These are phyloP conservation scores for Ceriagrion tenellum DNA, from an alignment of 2,888 invertebrate genomes.

Conservation along the genomic window DNA sequence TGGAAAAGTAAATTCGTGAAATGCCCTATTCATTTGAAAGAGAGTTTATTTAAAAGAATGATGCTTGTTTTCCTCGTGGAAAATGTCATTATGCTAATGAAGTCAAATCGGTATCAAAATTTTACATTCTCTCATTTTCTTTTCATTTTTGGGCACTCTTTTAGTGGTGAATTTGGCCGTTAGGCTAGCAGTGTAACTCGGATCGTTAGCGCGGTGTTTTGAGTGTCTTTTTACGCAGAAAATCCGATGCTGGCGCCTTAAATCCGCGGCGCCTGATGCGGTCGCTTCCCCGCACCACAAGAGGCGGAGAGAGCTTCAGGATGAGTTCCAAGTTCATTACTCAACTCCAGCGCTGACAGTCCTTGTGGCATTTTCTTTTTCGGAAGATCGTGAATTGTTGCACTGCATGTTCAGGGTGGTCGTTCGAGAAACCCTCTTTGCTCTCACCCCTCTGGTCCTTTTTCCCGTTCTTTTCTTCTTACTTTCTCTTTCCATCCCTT, in stretches of 20 bases:
- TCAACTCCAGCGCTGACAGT: neutral
- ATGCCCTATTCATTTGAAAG: neutral
- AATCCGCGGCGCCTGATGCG: neutral
- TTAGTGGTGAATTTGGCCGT: neutral
- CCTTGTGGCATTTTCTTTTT: neutral
- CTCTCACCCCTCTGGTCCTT: neutral
- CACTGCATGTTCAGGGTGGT: neutral
- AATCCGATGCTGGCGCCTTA: neutral
- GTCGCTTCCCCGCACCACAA: neutral
- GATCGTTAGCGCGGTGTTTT: neutral
- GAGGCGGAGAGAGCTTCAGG: neutral
- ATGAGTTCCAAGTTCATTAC: neutral
- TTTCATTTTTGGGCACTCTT: neutral
- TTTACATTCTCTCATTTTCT: neutral
- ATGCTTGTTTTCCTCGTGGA: neutral
- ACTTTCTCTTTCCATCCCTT: neutral
- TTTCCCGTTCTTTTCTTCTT: neutral
- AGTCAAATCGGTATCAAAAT: neutral
- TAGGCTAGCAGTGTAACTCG: neutral
- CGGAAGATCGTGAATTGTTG: neutral
- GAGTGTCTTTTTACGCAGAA: neutral
- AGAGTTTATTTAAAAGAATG: neutral
- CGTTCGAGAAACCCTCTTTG: neutral
- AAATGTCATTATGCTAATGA: neutral
- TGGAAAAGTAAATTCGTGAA: neutral